Base-by-base conservation (phyloP, 2,797 vertebrate genomes). In the Acipenser ruthenus region DNA sequence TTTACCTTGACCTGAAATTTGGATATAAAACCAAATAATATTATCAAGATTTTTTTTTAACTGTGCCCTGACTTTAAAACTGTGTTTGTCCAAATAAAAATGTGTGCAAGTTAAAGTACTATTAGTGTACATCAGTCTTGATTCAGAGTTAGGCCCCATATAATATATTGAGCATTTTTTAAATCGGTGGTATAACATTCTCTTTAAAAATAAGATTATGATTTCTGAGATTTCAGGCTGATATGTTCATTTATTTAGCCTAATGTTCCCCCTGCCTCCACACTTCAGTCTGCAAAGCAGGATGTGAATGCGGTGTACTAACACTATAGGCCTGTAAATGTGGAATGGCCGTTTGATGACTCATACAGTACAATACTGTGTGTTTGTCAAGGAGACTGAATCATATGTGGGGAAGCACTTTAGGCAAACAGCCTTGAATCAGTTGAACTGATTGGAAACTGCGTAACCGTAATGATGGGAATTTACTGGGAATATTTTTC, bases 331-430 rank as follows among this genome's bases (percentile, higher is more conserved):
- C 76, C 78, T 83, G 77, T 82, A 84, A 87, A 79, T 79, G 85
- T 82, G 81, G 87, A 83, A 87, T 85, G 83, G 82, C 86, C 84
- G 79, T 76, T 79, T 52, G 89, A 87, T 93, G 91, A 93, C 73
- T 93, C 92, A 93, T 83, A 70, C 77, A 1, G 77, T 78, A 84
- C 82, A 81, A 77, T 84, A 82, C 84, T 74, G 86, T 84, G 75
- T 86, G 85, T 90, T 89, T 72, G 76, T 69, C 37, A 37, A 37
- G 50, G n/a, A 12, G n/a, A 58, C 61, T 90, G 90, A 68, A 53
- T 59, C 64, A 62, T 53, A 63, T 59, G 65, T 68, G 65, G 63
- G 67, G 62, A 72, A 66, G 68, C 49, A 65, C 49, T 55, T 47
- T 48, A 56, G n/a, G 65, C 12, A 59, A 59, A 49, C 62, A 50